A percentile compares a stretch with the other conserved stretches of the same genome.
phyloP scores from a whole-genome alignment of 2,797 vertebrate genomes.

The Malurus leucopterus region DNA sequence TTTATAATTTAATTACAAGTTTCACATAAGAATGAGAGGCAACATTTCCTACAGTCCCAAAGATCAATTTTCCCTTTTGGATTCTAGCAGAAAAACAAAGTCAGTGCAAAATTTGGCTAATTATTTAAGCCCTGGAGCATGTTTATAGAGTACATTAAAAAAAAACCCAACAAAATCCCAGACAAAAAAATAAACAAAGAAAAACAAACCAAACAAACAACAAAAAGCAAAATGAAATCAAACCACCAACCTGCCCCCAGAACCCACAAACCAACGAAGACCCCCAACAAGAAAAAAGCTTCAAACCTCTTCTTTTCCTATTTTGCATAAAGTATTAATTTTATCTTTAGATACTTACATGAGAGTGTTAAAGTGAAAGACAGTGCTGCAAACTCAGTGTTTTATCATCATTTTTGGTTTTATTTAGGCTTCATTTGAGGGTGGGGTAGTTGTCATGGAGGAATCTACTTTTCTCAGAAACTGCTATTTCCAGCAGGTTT shows the following conservation, averaged over 20 bases:
- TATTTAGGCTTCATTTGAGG: not conserved
- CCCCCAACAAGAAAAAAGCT: rapidly evolving
- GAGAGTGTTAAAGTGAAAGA: not conserved
- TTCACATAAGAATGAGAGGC: conserved; percentile 2
- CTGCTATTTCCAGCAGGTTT: not conserved
- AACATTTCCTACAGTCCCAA: conserved; percentile 7
- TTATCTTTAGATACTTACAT: not conserved
- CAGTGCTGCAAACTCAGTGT: not conserved
- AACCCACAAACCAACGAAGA: not conserved
- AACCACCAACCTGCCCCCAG: no score
- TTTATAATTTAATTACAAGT: conserved; percentile 29
- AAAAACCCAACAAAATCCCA: not conserved
- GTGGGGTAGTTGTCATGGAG: not conserved
- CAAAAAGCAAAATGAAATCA: not conserved
- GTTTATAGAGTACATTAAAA: not conserved
- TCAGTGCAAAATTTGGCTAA: not conserved
- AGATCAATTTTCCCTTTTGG: not conserved
- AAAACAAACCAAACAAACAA: not conserved
- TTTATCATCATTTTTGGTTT: not conserved
- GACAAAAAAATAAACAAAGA: not conserved
- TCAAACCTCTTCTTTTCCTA: not conserved
- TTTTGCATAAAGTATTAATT: not conserved
- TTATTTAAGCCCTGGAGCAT: conserved; percentile 14
- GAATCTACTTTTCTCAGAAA: not conserved
- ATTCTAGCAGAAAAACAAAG: conserved; percentile 35